Evolutionary conservation across 2,113 vertebrate genomes (phyloP).

Genomic region (Onychostoma macrolepis): DNA sequence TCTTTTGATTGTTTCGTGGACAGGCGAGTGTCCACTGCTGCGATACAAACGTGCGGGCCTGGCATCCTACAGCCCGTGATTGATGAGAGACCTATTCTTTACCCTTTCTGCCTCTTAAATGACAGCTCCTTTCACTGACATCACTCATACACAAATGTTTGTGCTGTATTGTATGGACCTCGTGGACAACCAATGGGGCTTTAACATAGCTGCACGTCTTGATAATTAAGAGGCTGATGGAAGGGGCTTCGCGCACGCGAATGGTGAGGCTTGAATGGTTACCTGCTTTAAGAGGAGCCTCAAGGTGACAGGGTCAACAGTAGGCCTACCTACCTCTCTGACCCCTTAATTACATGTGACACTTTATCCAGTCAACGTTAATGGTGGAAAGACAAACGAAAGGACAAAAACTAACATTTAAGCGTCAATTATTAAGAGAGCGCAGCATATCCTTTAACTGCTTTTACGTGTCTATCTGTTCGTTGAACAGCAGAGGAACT

Average conservation of each 20-base stretch:
- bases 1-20: constrained; percentile 55
- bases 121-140: constrained; percentile 59
- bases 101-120: constrained; percentile 52
- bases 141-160: constrained; percentile 62
- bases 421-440: background rate
- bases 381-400: constrained; percentile 27
- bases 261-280: constrained; percentile 50
- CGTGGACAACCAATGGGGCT: constrained; percentile 44
- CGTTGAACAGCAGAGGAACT: background rate
- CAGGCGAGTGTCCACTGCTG: constrained; percentile 59
- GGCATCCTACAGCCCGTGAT: constrained; percentile 57
- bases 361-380: constrained; percentile 38
- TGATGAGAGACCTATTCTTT: constrained; percentile 60
- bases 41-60: constrained; percentile 45
- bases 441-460: background rate
- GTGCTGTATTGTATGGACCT: constrained; percentile 53
- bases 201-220: constrained; percentile 47
- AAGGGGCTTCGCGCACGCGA: constrained; percentile 38
- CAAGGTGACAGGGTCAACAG: constrained; percentile 49
- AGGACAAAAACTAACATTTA: constrained; percentile 25
- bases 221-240: constrained; percentile 54
- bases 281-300: constrained; percentile 59
- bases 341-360: constrained; percentile 43
- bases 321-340: constrained; percentile 36
- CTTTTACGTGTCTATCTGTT: background rate